Base-by-base conservation (phyloP, 2,113 vertebrate species). In the Lophura nycthemera region DNA sequence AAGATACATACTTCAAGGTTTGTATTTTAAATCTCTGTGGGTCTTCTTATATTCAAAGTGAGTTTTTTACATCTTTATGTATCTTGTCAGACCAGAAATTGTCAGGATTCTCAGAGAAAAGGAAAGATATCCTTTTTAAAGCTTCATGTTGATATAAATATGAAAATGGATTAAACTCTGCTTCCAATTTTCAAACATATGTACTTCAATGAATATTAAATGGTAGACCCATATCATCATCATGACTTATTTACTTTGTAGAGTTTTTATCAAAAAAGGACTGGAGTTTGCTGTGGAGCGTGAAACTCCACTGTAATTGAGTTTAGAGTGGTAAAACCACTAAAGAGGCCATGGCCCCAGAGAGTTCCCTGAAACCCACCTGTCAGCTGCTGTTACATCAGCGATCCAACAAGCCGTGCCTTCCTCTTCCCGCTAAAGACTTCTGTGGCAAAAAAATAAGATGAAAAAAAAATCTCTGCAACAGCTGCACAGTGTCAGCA, bases 361-460 rank as follows among this genome's bases (percentile, higher is more conserved):
- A 99, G 99, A 99, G 97, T 97, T 97, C 97, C 98, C 98, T 93
- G 97, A 98, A 99, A 99, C 98, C 98, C 98, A 98, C 98, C 98
- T 99, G 99, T 99, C 99, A 99, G 98, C 97, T 98, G 97, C 95
- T 97, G 97, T 99, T 99, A 99, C 97, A 98, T 99, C 99, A 99
- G 97, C 97, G 94, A 97, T 97, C 97, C 96, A 97, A 86, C 94
- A 97, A 97, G 96, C 94, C 97, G 20, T 97, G 97, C 87, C 97
- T 95, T 95, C 91, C 93, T 43, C 92, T 95, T 97, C 91, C 91
- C 27, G 88, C 97, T 96, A 97, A 98, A 98, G 97, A 98, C 96
- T 97, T 94, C 91, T 96, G 90, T 93, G 96, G 80, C 75, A 76
- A 92, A 95, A 96, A 93, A 92, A 80, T 27, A 24, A 30, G 18